These are phyloP conservation scores for Xenopus tropicalis DNA, from an alignment of 2,113 vertebrate genomes.

Conservation along the genomic window UCB_Xtro_10.0 CM004446.2:70186001-70186500, in stretches of 20 bases:
- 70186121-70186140: no score
- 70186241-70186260: no score
- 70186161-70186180: no score
- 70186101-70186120: no score
- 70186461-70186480: constrained; percentile 80
- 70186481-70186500: constrained; percentile 79
- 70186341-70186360: constrained; percentile 16
- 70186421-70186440: constrained; percentile 74
- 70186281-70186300: no score
- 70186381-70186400: constrained; percentile 61
- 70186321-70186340: neutral
- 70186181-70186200: no score
- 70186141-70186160: no score
- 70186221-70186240: no score
- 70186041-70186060: neutral
- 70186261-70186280: no score
- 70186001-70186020: neutral
- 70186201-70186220: no score
- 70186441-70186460: constrained; percentile 74
- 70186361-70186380: constrained; percentile 61
- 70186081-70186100: neutral
- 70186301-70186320: neutral
- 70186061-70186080: neutral
- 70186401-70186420: constrained; percentile 61
- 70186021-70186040: constrained; percentile 3